Conservation (phyloP, 2,113 vertebrate species). For the Numida meleagris region DNA sequence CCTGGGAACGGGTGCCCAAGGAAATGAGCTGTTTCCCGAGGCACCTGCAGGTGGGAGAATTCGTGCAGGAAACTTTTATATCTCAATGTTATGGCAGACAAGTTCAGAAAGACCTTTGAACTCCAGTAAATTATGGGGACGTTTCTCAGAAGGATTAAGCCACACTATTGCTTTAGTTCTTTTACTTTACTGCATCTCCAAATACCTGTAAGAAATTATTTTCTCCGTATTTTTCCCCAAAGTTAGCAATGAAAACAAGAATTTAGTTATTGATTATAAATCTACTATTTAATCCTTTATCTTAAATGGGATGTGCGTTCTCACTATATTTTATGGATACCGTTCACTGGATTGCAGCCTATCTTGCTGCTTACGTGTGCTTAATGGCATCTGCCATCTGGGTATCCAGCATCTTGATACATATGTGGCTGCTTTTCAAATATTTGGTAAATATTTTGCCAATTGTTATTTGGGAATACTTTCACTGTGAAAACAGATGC, state of each 20-base stretch:
- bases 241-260: background rate
- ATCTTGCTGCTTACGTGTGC: background rate
- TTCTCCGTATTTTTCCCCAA: background rate
- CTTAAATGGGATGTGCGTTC: background rate
- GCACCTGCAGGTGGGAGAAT: background rate
- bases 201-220: background rate
- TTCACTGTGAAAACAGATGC: background rate
- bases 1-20: background rate
- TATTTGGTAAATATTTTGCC: background rate
- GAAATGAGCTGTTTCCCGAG: background rate
- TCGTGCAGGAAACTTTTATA: background rate
- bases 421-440: background rate
- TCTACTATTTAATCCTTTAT: background rate
- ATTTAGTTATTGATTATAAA: background rate
- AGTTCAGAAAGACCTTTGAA: background rate
- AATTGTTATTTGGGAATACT: background rate
- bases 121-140: background rate
- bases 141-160: background rate
- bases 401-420: background rate
- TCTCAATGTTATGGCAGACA: background rate
- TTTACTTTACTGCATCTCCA: background rate
- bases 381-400: background rate
- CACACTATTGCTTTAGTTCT: background rate
- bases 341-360: background rate
- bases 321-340: background rate